Evolutionary conservation across 2,888 invertebrate species (phyloP), one percentile per base, ranked within the genome.

Genomic region (Pristionchus fissidentatus): DNA sequence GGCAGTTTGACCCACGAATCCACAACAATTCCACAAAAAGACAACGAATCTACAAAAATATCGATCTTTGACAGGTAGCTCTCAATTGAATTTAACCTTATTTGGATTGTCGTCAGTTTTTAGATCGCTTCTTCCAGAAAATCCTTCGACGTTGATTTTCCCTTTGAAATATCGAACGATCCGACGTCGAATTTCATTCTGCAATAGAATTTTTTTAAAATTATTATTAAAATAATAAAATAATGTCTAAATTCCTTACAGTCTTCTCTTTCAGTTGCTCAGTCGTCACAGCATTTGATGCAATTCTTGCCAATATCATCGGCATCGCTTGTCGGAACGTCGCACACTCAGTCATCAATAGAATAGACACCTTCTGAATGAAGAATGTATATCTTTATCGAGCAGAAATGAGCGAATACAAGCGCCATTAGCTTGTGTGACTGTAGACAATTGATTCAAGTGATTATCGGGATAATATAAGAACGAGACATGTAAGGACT

Each of bases 11-110:
- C 66, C 66, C 19, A 66, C 66, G 22, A 66, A 4, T 5, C 66
- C 66, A 41, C 66, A 66, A n/a, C 66, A 66, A 10, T 66, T 66
- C 66, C 66, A 66, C n/a, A 32, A 38, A 41, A 19, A 66, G 38
- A 22, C 66, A 66, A 22, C 38, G n/a, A n/a, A 66, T 38, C 66
- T 66, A 10, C 3, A 57, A 57, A 22, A 57, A 26, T 57, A 8
- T 26, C 26, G 29, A 57, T 22, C 10, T 26, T 26, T 26, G 57
- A 55, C n/a, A 3, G 22, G 3, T 0, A 35, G 2, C 3, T 35
- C 22, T 38, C 13, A 66, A 35, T 66, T 3, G 7, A 4, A 7
- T 5, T 8, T 66, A 4, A 66, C 66, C 66, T 66, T 41, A 8
- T 66, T 41, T 41, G 41, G n/a, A n/a, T 66, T 66, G 3, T 66